These are phyloP conservation scores for Ericerus pela DNA, from an alignment of 1,140 invertebrate genomes.

Conservation along the genomic window DNA sequence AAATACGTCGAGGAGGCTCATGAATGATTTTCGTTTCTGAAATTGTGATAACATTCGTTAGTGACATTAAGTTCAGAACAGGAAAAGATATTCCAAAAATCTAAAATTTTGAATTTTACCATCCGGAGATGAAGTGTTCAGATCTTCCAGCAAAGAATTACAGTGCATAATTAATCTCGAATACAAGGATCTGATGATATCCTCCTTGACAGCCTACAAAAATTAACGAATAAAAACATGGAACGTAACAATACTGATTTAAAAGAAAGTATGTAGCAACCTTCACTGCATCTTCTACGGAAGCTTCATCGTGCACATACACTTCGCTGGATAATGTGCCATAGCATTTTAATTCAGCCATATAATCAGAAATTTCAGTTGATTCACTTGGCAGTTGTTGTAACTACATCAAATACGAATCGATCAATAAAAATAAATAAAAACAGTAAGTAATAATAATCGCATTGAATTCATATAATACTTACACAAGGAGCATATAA, in stretches of 20 bases:
- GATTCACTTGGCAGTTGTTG: conserved; percentile 25
- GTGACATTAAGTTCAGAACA: not conserved
- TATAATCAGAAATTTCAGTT: conserved; percentile 24
- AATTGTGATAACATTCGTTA: conserved; percentile 21
- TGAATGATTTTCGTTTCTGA: conserved; percentile 51
- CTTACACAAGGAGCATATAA: conserved; percentile 29
- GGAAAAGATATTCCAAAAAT: not conserved
- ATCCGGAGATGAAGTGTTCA: conserved; percentile 27
- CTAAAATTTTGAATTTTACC: conserved; percentile 3
- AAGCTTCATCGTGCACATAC: conserved; percentile 53
- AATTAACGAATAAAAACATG: conserved; percentile 15
- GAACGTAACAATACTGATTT: not conserved
- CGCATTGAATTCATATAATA: conserved; percentile 26
- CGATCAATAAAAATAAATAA: conserved; percentile 18
- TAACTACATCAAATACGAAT: conserved; percentile 20
- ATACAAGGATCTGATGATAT: conserved; percentile 58
- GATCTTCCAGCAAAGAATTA: conserved; percentile 62
- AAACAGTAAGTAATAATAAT: no score
- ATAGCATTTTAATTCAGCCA: conserved; percentile 38
- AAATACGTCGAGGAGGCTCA: conserved; percentile 60
- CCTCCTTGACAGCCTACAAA: conserved; percentile 47
- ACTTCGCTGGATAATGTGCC: conserved; percentile 53
- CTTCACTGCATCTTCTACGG: conserved; percentile 43
- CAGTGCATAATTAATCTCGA: conserved; percentile 68
- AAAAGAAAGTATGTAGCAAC: conserved; percentile 23